These are phyloP conservation scores for Tetragnatha versicolor DNA, from an alignment of 1,140 invertebrate species.

Conservation along the genomic window DNA sequence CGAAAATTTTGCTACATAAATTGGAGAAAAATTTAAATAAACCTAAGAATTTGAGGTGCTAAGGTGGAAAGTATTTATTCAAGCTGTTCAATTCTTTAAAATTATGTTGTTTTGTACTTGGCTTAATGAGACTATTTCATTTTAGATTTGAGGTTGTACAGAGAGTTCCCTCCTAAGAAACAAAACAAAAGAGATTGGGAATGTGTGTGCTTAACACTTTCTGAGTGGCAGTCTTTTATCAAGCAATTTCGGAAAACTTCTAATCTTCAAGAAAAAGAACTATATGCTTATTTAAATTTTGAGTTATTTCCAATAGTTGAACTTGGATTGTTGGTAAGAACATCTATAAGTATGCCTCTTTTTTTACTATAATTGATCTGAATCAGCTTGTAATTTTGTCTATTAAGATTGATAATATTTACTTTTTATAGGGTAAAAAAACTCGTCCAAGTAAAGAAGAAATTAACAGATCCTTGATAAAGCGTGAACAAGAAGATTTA, in stretches of 20 bases:
- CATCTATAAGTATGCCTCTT: not conserved
- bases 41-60: too few relatives aligned
- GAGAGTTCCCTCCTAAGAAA: conserved; percentile 59
- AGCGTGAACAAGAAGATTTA: conserved; percentile 55
- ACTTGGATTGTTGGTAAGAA: conserved; percentile 57
- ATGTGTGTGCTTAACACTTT: conserved; percentile 59
- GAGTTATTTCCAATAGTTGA: conserved; percentile 60
- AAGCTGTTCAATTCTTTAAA: too few relatives aligned
- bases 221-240: conserved; percentile 59
- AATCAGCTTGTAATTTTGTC: not conserved
- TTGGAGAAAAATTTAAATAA: too few relatives aligned
- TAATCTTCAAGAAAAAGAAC: conserved; percentile 59
- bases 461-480: conserved; percentile 53
- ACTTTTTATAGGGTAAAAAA: conserved; percentile 5
- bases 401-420: too few relatives aligned
- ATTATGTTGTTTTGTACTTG: too few relatives aligned
- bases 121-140: too few relatives aligned
- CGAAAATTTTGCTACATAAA: too few relatives aligned
- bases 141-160: conserved; percentile 60
- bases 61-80: too few relatives aligned
- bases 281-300: conserved; percentile 59
- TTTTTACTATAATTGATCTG: not conserved
- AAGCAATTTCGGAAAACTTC: conserved; percentile 61
- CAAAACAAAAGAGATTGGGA: conserved; percentile 59
- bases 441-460: conserved; percentile 36